phyloP scores from a whole-genome alignment of 2,113 vertebrate species.

The Callorhinus ursinus region DNA sequence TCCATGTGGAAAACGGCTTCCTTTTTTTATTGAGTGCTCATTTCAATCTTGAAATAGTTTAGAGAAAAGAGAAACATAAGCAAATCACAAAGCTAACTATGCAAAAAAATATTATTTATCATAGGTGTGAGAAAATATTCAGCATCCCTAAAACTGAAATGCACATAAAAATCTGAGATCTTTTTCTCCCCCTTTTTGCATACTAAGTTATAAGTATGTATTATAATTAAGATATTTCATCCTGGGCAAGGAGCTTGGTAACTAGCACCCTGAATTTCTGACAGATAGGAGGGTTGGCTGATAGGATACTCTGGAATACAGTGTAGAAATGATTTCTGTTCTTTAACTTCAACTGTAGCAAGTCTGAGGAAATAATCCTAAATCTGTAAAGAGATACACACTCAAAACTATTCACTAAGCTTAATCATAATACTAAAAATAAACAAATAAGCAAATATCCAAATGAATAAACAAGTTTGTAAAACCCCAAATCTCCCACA shows the following conservation, averaged over 20 bases:
- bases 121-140: not conserved
- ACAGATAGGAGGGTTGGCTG: not conserved
- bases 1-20: not conserved
- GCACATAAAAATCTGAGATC: not conserved
- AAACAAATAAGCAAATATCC: not conserved
- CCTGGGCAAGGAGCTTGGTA: not conserved
- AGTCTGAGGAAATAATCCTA: not conserved
- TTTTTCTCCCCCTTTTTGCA: not conserved
- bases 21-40: not conserved
- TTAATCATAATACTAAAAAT: slow-evolving; percentile 12
- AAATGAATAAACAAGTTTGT: not conserved
- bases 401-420: not conserved
- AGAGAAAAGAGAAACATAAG: slow-evolving; percentile 7
- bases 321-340: not conserved
- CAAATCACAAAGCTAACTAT: not conserved
- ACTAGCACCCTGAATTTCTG: not conserved
- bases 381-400: not conserved
- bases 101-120: not conserved
- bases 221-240: not conserved
- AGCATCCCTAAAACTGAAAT: not conserved
- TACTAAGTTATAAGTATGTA: not conserved
- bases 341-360: not conserved
- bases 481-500: not conserved
- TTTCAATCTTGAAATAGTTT: slow-evolving; percentile 1
- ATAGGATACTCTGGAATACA: not conserved